A percentile compares a stretch with the other conserved stretches of the same genome.
Conservation (phyloP, 2,888 invertebrate species). For the Xestia ashworthii region DNA sequence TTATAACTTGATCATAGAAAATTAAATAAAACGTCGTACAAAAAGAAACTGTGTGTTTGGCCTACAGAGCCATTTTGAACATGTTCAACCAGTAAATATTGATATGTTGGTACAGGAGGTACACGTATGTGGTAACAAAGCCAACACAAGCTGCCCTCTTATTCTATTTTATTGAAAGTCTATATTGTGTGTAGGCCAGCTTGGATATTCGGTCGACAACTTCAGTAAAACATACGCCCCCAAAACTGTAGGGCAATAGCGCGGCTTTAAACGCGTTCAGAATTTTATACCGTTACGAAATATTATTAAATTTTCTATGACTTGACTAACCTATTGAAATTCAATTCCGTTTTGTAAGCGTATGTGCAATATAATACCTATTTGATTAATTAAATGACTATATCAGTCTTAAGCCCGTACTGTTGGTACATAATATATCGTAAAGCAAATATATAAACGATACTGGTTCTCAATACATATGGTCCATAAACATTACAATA, state of each 20-base stretch:
- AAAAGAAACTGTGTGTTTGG: background rate
- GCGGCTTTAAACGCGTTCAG: background rate
- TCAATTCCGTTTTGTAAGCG: slow-evolving; percentile 60
- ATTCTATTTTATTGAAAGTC: background rate
- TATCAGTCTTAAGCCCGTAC: slow-evolving; percentile 65
- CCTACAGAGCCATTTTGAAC: background rate
- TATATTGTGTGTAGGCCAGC: background rate
- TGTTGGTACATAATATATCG: slow-evolving; percentile 37
- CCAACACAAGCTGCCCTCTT: background rate
- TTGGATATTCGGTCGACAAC: background rate
- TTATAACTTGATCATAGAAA: slow-evolving; percentile 13
- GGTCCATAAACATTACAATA: slow-evolving; percentile 1
- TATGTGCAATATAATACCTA: slow-evolving; percentile 48
- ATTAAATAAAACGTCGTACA: background rate
- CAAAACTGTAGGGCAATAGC: background rate
- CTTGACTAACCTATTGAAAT: slow-evolving; percentile 33
- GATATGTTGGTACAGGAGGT: background rate
- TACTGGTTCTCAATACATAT: slow-evolving; percentile 23
- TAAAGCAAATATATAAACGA: slow-evolving; percentile 47
- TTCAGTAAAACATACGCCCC: background rate
- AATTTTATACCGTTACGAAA: slow-evolving; percentile 15
- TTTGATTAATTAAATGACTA: slow-evolving; percentile 54
- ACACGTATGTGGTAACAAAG: background rate
- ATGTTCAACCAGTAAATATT: background rate
- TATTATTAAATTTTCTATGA: background rate